Conservation (phyloP, 1,140 invertebrate species). For the Phymastichus coffea region DNA sequence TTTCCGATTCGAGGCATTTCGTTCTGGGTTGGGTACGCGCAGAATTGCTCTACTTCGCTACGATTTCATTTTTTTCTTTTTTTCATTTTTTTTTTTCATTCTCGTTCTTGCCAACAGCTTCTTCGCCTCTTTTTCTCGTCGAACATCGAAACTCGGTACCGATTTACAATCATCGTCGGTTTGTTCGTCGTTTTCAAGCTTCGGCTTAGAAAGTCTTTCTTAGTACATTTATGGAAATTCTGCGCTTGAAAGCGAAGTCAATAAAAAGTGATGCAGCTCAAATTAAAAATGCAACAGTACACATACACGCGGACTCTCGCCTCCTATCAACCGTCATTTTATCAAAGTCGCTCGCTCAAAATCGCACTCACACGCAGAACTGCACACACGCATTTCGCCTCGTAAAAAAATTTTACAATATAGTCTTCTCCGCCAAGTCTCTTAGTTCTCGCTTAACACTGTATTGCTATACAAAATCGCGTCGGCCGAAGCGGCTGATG, state of each 20-base stretch:
- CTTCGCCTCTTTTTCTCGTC: no score
- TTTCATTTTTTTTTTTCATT: not conserved
- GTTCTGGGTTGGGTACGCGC: not conserved
- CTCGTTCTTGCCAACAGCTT: not conserved
- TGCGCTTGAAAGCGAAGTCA: slow-evolving; percentile 23
- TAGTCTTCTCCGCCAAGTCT: slow-evolving; percentile 36
- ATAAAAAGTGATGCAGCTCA: slow-evolving; percentile 27
- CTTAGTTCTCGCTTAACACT: slow-evolving; percentile 36
- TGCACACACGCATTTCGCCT: slow-evolving; percentile 9
- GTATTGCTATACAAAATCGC: slow-evolving; percentile 29
- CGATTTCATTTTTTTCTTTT: not conserved
- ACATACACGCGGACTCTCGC: not conserved
- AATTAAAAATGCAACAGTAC: slow-evolving; percentile 17
- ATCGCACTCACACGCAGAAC: slow-evolving; percentile 18
- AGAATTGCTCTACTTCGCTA: not conserved
- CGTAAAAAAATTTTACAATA: slow-evolving; percentile 35
- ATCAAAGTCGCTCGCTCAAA: slow-evolving; percentile 3
- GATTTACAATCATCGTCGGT: not conserved
- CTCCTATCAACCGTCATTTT: no score
- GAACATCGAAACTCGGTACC: not conserved
- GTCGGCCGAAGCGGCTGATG: no score
- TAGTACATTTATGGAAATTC: not conserved
- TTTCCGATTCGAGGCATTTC: slow-evolving; percentile 18
- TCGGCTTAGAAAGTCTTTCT: not conserved
- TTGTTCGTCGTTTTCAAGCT: no score